Base-by-base conservation (phyloP, 2,888 invertebrate species). In the Taphrorychus bicolor region DNA sequence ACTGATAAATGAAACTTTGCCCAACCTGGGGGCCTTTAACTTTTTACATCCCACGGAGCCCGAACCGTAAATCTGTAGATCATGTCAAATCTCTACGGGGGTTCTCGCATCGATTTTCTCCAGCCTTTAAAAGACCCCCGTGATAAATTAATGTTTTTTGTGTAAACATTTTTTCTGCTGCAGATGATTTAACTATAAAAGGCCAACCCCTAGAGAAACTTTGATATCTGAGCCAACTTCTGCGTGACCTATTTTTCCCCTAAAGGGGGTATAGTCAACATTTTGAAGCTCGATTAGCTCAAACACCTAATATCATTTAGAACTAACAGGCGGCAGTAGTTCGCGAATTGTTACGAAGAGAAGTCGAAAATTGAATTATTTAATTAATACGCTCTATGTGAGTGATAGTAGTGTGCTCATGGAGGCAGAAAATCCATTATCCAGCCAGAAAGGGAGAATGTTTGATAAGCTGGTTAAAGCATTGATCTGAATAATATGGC, bases 351-450 rank as follows among this genome's bases (percentile, higher is more conserved):
- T 32, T 32, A n/a, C 32, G 9, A 9, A 11, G 32, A 32, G 32
- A 32, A 32, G 32, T 32, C 11, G 32, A 32, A 11, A 32, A 32
- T 32, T 32, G 32, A 32, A 66, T 66, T 51, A 66, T 66, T 66
- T 61, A 66, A 66, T 66, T 61, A 66, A 66, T 60, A 66, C 56
- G 48, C 51, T 59, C 52, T 61, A 32, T 66, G 56, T 52, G 51
- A 57, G 51, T 40, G 59, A 66, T 66, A 66, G 54, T 66, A 59
- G 54, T 41, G 11, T 65, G 41, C 48, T 45, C 24, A 24, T 21
- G 57, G 24, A 52, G 23, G 66, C 61, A 24, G 59, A 67, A 67
- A 67, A 59, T 62, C 59, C 59, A 67, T 59, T 67, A 62, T 19
- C 42, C 45, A 49, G 49, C 16, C 59, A 18, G 54, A 54, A 54